Base-by-base conservation (phyloP, 2,113 vertebrate genomes). In the Xiphias gladius region DNA sequence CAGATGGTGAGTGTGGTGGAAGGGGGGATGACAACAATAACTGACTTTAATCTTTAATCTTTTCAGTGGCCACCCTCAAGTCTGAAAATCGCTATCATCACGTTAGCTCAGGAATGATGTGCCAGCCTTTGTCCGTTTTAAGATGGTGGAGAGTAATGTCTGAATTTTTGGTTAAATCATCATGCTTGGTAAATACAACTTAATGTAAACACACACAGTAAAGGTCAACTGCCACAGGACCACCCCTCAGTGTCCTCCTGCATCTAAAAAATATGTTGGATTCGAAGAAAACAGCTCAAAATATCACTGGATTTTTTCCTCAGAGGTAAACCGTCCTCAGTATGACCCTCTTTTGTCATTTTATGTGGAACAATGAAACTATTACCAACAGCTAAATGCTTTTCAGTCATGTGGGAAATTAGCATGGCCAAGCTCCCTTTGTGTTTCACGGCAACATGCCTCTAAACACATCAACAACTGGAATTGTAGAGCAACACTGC, bases 1-100 rank as follows among this genome's bases (percentile, higher is more conserved):
- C 98, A 98, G 91, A 97, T 99, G 97, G 98, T 99, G 93, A 99
- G 98, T 96, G 88, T 28, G 32, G 75, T 62, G 58, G 66, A 79
- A 39, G 61, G 24, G 52, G 66, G 30, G 62, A 26, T 22, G 28
- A 57, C 75, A 24, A 57, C 70, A 74, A 63, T 69, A 43, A 63
- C n/a, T 63, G 68, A 61, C 65, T 48, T 50, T 75, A 30, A n/a
- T n/a, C n/a, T 87, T 61, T 75, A n/a, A n/a, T 19, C 37, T 74
- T 62, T 70, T 39, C 77, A 63, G 22, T 75, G 87, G 67, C 73
- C 58, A 69, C 26, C 43, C 43, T 55, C 62, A 39, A 3, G 37
- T 66, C 72, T 52, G 59, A 52, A 54, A 65, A 86, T 81, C 28
- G 3, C n/a, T 55, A 80, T 79, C 48, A 68, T 71, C 65, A 74